These are phyloP conservation scores for Trissolcus brochymenae DNA, from an alignment of 2,888 invertebrate genomes.

Conservation along the genomic window DNA sequence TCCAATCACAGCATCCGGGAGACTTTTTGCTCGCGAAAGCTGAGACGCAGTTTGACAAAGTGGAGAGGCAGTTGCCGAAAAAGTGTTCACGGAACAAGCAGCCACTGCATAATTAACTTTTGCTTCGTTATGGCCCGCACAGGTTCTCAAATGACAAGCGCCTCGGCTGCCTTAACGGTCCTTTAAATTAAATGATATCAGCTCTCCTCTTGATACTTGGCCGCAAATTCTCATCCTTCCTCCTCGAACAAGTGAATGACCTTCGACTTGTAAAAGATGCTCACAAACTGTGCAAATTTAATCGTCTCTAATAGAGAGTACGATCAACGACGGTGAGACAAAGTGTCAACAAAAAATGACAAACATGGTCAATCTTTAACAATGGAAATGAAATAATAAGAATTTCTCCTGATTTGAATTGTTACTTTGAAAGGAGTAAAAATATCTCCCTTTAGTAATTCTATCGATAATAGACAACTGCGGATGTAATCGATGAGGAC, in stretches of 20 bases:
- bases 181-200: conserved; percentile 53
- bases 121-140: conserved; percentile 28
- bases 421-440: too few relatives aligned
- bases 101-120: conserved; percentile 50
- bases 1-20: too few relatives aligned
- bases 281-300: conserved; percentile 38
- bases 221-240: background rate
- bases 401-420: too few relatives aligned
- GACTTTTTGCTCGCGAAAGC: background rate
- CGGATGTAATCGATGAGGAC: conserved; percentile 1
- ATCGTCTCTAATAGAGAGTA: conserved; percentile 44
- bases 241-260: conserved; percentile 22
- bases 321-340: conserved; percentile 42
- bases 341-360: too few relatives aligned
- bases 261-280: conserved; percentile 13
- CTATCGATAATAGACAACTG: conserved; percentile 28
- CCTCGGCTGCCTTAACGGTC: conserved; percentile 23
- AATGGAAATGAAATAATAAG: too few relatives aligned
- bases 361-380: too few relatives aligned
- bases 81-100: conserved; percentile 3
- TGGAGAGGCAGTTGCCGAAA: background rate
- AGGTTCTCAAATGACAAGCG: conserved; percentile 40
- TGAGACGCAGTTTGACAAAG: conserved; percentile 16
- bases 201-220: conserved; percentile 7
- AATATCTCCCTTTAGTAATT: conserved; percentile 16